A percentile compares a stretch with the other conserved stretches of the same genome.
Evolutionary conservation across 2,888 invertebrate genomes (phyloP).

Genomic region (Drosophila helvetica): DNA sequence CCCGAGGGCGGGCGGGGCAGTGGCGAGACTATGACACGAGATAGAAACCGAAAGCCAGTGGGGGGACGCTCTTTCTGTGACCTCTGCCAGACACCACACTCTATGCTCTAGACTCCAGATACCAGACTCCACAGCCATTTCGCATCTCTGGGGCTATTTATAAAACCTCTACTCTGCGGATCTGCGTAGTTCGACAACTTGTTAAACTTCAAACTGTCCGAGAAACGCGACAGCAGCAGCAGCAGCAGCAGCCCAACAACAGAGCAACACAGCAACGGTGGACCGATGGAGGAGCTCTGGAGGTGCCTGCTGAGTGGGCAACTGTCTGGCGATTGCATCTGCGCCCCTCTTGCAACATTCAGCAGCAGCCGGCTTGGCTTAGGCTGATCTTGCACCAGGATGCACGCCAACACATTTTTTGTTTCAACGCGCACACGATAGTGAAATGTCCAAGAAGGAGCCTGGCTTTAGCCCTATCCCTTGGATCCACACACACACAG

Average conservation of each 20-base stretch:
- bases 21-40: conserved; percentile 26
- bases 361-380: conserved; percentile 24
- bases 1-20: conserved; percentile 5
- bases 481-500: not conserved
- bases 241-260: conserved; percentile 45
- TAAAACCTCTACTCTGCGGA: conserved; percentile 14
- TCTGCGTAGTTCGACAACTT: conserved; percentile 71
- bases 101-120: not conserved
- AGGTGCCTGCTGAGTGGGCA: conserved; percentile 53
- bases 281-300: not conserved
- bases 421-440: conserved; percentile 70
- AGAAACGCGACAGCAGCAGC: conserved; percentile 77
- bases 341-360: conserved; percentile 15
- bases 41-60: conserved; percentile 9
- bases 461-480: conserved; percentile 8
- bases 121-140: not conserved
- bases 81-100: conserved; percentile 9
- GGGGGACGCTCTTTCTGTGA: not conserved
- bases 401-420: conserved; percentile 79
- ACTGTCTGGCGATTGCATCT: conserved; percentile 68
- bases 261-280: not conserved
- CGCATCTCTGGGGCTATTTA: conserved; percentile 52
- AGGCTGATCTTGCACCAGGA: conserved; percentile 60
- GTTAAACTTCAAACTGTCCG: conserved; percentile 81
- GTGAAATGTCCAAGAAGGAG: conserved; percentile 58